phyloP scores from a whole-genome alignment of 2,888 invertebrate species.

The Heliconius ethilla region DNA sequence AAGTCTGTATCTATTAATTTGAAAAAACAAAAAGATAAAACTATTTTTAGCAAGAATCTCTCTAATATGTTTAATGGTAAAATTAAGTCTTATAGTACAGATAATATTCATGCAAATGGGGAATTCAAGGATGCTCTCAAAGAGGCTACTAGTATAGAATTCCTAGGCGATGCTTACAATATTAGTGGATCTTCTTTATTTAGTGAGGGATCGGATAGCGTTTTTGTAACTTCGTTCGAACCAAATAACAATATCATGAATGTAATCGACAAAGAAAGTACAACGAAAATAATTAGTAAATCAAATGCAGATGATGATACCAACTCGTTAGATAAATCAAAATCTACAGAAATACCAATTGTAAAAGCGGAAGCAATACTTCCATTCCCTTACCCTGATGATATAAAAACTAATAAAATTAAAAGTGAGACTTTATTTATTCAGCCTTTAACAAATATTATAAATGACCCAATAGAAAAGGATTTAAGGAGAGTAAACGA shows the following conservation, averaged over 20 bases:
- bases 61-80: constrained; percentile 70
- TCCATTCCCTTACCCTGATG: constrained; percentile 63
- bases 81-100: constrained; percentile 73
- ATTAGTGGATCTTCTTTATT: constrained; percentile 63
- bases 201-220: constrained; percentile 68
- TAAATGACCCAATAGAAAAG: constrained; percentile 58
- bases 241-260: constrained; percentile 55
- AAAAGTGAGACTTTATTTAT: constrained; percentile 41
- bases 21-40: constrained; percentile 53
- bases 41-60: constrained; percentile 61
- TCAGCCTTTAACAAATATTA: constrained; percentile 41
- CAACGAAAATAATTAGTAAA: constrained; percentile 17
- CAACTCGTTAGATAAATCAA: constrained; percentile 5
- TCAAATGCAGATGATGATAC: background rate
- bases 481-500: constrained; percentile 69
- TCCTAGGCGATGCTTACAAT: constrained; percentile 54
- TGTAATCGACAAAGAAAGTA: constrained; percentile 42
- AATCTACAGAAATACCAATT: constrained; percentile 52
- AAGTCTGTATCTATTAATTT: constrained; percentile 55
- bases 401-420: constrained; percentile 49
- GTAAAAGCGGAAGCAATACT: constrained; percentile 66
- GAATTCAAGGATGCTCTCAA: constrained; percentile 64
- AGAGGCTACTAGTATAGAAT: constrained; percentile 74
- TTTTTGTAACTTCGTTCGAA: constrained; percentile 60
- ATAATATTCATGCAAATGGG: constrained; percentile 61